Base-by-base conservation (phyloP, 2,888 invertebrate species). In the Ametastegia equiseti region DNA sequence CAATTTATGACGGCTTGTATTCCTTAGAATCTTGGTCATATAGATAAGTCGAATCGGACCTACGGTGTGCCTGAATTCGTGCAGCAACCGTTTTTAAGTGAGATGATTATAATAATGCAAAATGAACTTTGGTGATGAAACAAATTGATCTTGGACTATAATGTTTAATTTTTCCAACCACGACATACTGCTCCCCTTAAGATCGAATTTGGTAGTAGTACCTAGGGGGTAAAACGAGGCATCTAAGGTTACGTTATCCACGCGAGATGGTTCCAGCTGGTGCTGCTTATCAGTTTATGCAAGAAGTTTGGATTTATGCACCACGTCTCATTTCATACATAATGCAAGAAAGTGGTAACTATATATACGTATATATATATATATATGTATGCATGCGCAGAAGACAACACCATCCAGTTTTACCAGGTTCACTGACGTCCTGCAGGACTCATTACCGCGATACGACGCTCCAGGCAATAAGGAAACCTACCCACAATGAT, bases 281-380 rank as follows among this genome's bases (percentile, higher is more conserved):
- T 60, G 78, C 45, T 57, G 75, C 60, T 77, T 81, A 81, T 81
- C 60, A 47, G 81, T 73, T 81, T 81, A 77, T 81, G 75, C 81
- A 47, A 75, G 75, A 81, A 81, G 81, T 81, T 81, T 81, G 57
- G 75, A 81, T 77, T 71, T 77, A 81, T 81, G 50, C 81, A 57
- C 69, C 71, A 30, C 73, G 63, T 63, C 81, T 81, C 81, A 75
- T 81, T 81, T 81, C 81, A 73, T 81, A 63, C 75, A 81, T 81
- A 73, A 81, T 81, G 73, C 63, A 81, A 19, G 71, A 60, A 78
- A 78, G 78, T 78, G 23, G 78, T 39, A 78, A 78, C 78, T 60
- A 60, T n/a, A n/a, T n/a, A n/a, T n/a, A n/a, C n/a, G n/a, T n/a
- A n/a, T n/a, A n/a, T n/a, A n/a, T n/a, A n/a, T n/a, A n/a, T n/a